These are phyloP conservation scores for Rhopalosiphum maidis DNA, from an alignment of 1,140 invertebrate species.

Conservation along the genomic window DNA sequence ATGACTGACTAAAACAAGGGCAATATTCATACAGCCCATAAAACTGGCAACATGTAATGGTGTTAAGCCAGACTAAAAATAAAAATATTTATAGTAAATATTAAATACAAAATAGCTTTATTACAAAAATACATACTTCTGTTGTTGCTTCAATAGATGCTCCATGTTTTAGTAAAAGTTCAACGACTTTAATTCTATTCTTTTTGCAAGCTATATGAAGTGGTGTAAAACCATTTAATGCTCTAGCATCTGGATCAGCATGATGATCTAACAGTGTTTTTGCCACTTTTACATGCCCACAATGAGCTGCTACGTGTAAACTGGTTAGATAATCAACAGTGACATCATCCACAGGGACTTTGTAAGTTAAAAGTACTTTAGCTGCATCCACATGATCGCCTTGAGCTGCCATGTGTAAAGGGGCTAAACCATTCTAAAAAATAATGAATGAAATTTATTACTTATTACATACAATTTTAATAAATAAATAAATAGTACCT, in stretches of 20 bases:
- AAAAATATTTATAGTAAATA: slow-evolving; percentile 51
- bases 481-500: slow-evolving; percentile 66
- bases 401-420: slow-evolving; percentile 93
- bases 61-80: slow-evolving; percentile 83
- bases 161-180: slow-evolving; percentile 93
- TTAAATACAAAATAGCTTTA: not conserved
- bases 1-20: slow-evolving; percentile 93
- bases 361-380: slow-evolving; percentile 87
- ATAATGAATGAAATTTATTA: not conserved
- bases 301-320: slow-evolving; percentile 94
- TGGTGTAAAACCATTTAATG: slow-evolving; percentile 97
- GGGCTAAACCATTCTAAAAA: slow-evolving; percentile 83
- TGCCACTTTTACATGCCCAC: slow-evolving; percentile 92
- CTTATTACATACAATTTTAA: not conserved
- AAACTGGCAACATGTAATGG: slow-evolving; percentile 97
- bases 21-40: slow-evolving; percentile 99
- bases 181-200: slow-evolving; percentile 95
- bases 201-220: slow-evolving; percentile 99
- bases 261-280: slow-evolving; percentile 90
- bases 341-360: slow-evolving; percentile 95
- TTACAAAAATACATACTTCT: slow-evolving; percentile 67
- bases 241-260: slow-evolving; percentile 96
- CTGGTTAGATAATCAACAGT: slow-evolving; percentile 97
- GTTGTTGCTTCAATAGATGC: slow-evolving; percentile 88
- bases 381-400: slow-evolving; percentile 97